These are phyloP conservation scores for Ametastegia equiseti DNA, from an alignment of 2,888 invertebrate species.

Conservation along the genomic window DNA sequence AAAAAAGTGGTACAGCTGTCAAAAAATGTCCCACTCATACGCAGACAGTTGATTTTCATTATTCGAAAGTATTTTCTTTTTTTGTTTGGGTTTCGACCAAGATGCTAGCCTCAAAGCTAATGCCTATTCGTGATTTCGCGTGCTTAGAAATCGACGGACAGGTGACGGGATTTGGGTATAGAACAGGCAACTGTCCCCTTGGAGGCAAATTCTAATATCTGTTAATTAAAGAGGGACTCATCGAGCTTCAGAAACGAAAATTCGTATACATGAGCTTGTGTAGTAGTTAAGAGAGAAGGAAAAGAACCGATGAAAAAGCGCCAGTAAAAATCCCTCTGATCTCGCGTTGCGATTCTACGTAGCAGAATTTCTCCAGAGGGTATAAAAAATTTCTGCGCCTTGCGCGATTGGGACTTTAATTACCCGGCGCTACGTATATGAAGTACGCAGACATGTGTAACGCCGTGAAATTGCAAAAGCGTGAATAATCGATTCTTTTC, in stretches of 20 bases:
- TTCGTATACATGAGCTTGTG: background rate
- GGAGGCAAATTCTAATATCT: conserved; percentile 63
- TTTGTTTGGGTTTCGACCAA: background rate
- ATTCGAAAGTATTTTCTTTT: background rate
- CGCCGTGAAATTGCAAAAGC: conserved; percentile 27
- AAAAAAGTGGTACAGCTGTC: too few relatives aligned
- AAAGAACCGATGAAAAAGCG: background rate
- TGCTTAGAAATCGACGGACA: conserved; percentile 67
- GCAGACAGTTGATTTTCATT: background rate
- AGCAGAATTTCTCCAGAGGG: background rate
- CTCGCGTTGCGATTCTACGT: background rate
- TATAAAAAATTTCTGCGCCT: conserved; percentile 3
- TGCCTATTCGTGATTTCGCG: conserved; percentile 69
- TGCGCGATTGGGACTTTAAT: conserved; percentile 33
- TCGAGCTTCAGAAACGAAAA: conserved; percentile 20
- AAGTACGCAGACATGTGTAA: background rate
- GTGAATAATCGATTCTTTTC: conserved; percentile 39
- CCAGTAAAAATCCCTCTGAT: background rate
- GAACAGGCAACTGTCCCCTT: conserved; percentile 66
- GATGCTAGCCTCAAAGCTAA: conserved; percentile 54
- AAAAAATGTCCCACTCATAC: too few relatives aligned
- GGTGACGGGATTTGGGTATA: conserved; percentile 58
- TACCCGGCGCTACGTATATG: background rate
- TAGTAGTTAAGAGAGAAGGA: background rate
- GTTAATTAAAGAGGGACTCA: conserved; percentile 25